Conservation (phyloP, 2,797 vertebrate species). For the Cossypha caffra region DNA sequence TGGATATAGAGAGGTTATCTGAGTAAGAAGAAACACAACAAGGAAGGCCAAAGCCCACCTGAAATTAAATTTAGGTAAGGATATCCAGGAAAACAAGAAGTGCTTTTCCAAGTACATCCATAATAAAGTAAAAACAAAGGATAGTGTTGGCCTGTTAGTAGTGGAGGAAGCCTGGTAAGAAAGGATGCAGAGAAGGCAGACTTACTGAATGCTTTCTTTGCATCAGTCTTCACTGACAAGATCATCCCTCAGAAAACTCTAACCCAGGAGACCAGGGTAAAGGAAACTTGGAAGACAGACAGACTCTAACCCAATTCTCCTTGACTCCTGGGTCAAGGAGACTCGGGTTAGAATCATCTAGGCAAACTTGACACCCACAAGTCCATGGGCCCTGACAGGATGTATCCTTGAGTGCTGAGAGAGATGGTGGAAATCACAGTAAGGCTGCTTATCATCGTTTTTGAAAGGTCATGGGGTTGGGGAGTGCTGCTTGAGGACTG, state of each 20-base stretch:
- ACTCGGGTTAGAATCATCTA: not conserved
- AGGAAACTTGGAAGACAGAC: not conserved
- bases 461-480: not conserved
- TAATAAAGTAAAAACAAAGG: not conserved
- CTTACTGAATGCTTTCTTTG: not conserved
- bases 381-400: not conserved
- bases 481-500: not conserved
- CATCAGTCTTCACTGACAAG: not conserved
- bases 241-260: not conserved
- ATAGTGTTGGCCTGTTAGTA: not conserved
- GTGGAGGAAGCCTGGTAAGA: not conserved
- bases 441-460: not conserved
- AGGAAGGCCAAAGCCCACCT: not conserved
- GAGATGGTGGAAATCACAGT: accelerated
- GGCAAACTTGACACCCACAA: not conserved
- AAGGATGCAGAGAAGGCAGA: not conserved
- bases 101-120: not conserved
- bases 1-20: not conserved
- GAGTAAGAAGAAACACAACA: not conserved
- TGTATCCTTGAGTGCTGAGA: not conserved
- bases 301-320: not conserved
- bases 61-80: not conserved
- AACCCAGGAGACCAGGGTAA: not conserved
- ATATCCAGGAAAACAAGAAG: not conserved
- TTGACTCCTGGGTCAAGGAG: not conserved